Conservation (phyloP, 2,797 vertebrate genomes). For the Peromyscus aztecus region DNA sequence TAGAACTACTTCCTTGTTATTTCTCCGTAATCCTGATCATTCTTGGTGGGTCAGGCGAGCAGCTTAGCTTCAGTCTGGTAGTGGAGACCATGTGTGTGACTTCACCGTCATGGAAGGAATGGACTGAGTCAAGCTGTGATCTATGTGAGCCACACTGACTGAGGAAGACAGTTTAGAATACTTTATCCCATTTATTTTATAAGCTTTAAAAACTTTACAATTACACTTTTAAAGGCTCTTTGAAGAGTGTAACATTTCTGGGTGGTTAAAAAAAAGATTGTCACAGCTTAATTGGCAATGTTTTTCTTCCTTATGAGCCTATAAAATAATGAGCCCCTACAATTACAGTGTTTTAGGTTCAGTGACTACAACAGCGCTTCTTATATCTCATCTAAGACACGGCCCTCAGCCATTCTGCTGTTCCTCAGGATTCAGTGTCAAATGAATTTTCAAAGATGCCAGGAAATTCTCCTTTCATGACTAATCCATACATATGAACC, state of each 20-base stretch:
- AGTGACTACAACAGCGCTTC: neutral
- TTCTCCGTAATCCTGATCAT: neutral
- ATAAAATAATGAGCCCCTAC: neutral
- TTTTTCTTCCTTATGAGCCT: neutral
- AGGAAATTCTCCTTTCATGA: neutral
- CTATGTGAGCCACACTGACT: neutral
- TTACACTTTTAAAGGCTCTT: neutral
- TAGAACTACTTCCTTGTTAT: neutral
- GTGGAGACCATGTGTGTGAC: no score
- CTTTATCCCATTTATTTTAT: neutral
- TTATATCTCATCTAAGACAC: neutral
- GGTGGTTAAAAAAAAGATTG: neutral
- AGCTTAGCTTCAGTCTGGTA: neutral
- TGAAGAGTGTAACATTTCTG: neutral
- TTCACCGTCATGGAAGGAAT: neutral
- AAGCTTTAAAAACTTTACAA: neutral
- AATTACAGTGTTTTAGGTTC: neutral
- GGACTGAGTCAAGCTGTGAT: no score
- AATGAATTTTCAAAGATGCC: neutral
- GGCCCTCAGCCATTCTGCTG: neutral
- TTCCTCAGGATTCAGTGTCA: neutral
- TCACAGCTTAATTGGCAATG: neutral
- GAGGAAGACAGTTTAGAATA: neutral
- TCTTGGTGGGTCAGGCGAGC: neutral
- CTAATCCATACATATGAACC: neutral